Evolutionary conservation across 2,888 invertebrate species (phyloP), one percentile per base, ranked within the genome.

Genomic region (Chaetogeoica ovagalla): DNA sequence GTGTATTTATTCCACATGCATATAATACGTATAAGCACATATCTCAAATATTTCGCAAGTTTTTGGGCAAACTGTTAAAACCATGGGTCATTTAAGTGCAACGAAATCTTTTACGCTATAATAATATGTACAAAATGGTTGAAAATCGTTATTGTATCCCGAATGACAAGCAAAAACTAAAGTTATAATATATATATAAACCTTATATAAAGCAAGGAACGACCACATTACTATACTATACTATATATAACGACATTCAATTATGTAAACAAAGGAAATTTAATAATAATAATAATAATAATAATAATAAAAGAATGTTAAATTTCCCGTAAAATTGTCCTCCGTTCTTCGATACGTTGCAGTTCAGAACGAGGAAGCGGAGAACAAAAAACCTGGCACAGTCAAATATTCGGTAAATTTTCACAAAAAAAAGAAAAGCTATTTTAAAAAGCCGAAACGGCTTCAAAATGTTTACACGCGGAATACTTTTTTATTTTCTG

Each of bases 11-110:
- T 52, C 52, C 15, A 37, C 8, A 48, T 17, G 7, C 13, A 6
- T 48, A 23, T 48, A 59, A 23, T 48, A 59, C 21, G 4, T 4
- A 59, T 59, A 59, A 0, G 9, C n/a, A 48, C 62, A 30, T 73
- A 62, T 15, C 30, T 73, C n/a, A 52, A 73, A 73, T 62, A 62
- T 73, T 62, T 52, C 23, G n/a, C 13, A 21, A n/a, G 62, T 48
- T 73, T 62, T 62, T 8, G 62, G 30, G n/a, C 23, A 30, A n/a
- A 52, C 15, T 52, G 39, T 59, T 39, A 71, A 30, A 48, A 48
- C n/a, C 19, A 52, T 30, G 62, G 60, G 62, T 52, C 62, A 62
- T 73, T 73, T 30, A 19, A 8, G 62, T n/a, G 30, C 62, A 4
- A 73, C n/a, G 48, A 60, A 73, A 73, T 72, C 48, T 23, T 73